Evolutionary conservation across 2,113 vertebrate genomes (phyloP), one percentile per base, ranked within the genome.

Genomic region (Corythornis cristatus): DNA sequence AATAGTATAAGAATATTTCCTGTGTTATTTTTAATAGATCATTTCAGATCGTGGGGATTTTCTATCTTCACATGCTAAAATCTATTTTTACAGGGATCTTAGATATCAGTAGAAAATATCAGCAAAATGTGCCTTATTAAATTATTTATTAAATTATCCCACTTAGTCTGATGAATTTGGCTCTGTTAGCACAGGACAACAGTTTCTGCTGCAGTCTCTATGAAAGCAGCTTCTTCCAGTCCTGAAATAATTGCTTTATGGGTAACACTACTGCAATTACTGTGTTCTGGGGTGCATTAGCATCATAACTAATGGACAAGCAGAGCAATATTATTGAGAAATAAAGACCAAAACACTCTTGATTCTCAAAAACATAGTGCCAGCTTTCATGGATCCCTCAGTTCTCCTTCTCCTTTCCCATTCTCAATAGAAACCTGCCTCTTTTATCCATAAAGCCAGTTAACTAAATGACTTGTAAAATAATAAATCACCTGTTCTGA

Each of bases 401-500:
- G 73, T 17, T 71, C 75, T 81, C 54, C 71, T 91, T 93, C 72
- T 93, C 67, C 83, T 90, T 89, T 81, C 64, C n/a, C 19, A 8
- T 70, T 96, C 83, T 75, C 74, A 90, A 66, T 65, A 93, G 90
- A 97, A 96, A 65, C 54, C 46, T 91, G 89, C 71, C 72, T 79
- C 94, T 96, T 89, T 92, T 89, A 83, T 97, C 88, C 83, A 78
- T 75, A 89, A 96, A 90, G 87, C 83, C 90, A 96, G 95, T 98
- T 98, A 97, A 97, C 95, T 94, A 97, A 98, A 96, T 96, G 95
- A 95, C 72, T 97, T 98, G 97, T 98, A 98, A 98, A 98, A 92
- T 93, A 96, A 97, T 96, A 96, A 97, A 97, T 98, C 97, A 97
- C 83, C 96, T 96, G 79, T 95, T 96, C 95, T 95, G 85, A 96